Evolutionary conservation across 37 sponge, comb jelly and placozoan species (phyloP), one percentile per base, ranked within the genome.

Genomic region (Tethya wilhelma): DNA sequence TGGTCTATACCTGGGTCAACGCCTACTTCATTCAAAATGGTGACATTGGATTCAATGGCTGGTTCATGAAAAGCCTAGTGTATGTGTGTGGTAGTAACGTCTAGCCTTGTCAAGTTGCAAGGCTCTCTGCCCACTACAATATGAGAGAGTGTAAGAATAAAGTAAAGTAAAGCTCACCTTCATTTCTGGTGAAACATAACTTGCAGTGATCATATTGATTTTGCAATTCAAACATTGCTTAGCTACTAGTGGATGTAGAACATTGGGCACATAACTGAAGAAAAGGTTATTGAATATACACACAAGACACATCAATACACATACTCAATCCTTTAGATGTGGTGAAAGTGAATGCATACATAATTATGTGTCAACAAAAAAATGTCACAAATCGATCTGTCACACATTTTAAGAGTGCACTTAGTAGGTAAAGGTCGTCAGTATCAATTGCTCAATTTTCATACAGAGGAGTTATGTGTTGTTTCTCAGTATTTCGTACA

Each of bases 1-100:
- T 98, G 99, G 63, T 98, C 99, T 12, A 98, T 91, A 45, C 99
- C 99, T 55, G 99, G 99, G 55, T 98, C 99, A 37, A 98, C 76
- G 1, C 99, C 99, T 23, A 91, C 69, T 67, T 98, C 99, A 73
- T 96, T 96, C 73, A 98, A 33, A 60, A 98, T 22, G 11, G 77
- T 87, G 49, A 98, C 41, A 0, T 86, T 88, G 8, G 77, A 73
- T 32, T 92, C 94, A 25, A 37, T 34, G 12, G 95, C 96, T 30
- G 71, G 56, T 36, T 66, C 40, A 55, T 88, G 67, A 25, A 88
- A 57, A 8, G 57, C 77, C 79, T 84, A n/a, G 59, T 3, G 4
- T n/a, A 7, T 3, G 9, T 28, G 59, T 58, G 4, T 2, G 4
- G 9, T 58, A n/a, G 4, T 3, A 58, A 28, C n/a, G n/a, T n/a